Conservation (phyloP, 2,888 invertebrate species). For the Macrostomum cliftonense region DNA sequence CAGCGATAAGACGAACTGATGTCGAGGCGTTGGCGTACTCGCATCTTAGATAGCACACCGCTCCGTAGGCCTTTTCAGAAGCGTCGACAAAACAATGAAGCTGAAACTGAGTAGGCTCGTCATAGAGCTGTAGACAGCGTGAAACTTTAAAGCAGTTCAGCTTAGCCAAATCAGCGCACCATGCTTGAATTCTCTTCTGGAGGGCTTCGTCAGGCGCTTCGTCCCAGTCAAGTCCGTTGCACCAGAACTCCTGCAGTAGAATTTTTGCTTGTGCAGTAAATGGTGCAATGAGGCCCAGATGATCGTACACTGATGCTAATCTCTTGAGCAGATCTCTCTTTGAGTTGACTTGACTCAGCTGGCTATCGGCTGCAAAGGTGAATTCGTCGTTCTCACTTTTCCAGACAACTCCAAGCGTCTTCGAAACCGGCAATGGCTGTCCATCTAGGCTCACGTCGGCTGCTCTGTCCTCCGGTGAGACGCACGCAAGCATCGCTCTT, state of each 20-base stretch:
- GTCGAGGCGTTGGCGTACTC: not conserved
- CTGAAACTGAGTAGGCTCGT: too few species aligned
- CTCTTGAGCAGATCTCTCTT: not conserved
- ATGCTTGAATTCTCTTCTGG: not conserved
- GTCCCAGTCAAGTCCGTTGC: not conserved
- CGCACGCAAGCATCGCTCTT: not conserved
- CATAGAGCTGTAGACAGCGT: not conserved
- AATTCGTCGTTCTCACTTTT: not conserved
- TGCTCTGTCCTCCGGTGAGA: conserved; percentile 2
- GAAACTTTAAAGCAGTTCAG: not conserved
- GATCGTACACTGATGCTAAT: not conserved
- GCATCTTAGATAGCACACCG: not conserved
- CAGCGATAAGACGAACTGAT: not conserved
- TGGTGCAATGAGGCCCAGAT: not conserved
- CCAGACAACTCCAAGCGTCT: too few species aligned
- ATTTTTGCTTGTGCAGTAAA: not conserved
- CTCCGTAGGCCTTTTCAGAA: conserved; percentile 6
- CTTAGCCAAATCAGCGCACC: not conserved
- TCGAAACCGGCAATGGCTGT: not conserved
- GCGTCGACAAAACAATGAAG: conserved; percentile 4
- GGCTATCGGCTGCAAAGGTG: too few species aligned
- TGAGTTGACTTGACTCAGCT: not conserved
- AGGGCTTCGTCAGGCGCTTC: not conserved
- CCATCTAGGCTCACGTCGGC: conserved; percentile 1
- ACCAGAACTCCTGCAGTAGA: conserved; percentile 2